These are phyloP conservation scores for Cololabis saira DNA, from an alignment of 2,113 vertebrate genomes.

Conservation along the genomic window DNA sequence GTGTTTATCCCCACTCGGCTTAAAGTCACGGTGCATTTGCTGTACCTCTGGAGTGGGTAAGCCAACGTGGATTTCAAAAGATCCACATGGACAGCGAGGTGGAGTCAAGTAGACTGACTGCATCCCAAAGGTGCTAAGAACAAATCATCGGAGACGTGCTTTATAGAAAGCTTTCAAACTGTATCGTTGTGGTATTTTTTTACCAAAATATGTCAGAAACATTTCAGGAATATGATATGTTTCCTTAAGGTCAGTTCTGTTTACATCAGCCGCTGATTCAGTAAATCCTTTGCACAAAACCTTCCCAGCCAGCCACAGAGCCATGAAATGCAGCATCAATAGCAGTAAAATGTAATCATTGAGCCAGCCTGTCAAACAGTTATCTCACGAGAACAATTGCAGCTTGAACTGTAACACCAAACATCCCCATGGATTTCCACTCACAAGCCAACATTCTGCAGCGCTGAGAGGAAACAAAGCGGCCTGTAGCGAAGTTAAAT, in stretches of 20 bases:
- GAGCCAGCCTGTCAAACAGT: conserved; percentile 42
- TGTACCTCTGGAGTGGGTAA: too few species aligned
- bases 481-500: conserved; percentile 49
- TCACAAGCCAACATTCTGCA: conserved; percentile 10
- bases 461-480: conserved; percentile 33
- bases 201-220: too few species aligned
- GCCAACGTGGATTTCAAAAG: too few species aligned
- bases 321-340: conserved; percentile 24
- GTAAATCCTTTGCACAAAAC: conserved; percentile 25
- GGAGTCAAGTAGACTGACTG: too few species aligned
- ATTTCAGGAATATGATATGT: too few species aligned
- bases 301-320: conserved; percentile 22
- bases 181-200: too few species aligned
- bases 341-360: conserved; percentile 37
- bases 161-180: too few species aligned
- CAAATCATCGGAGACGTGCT: too few species aligned
- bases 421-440: conserved; percentile 45
- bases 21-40: too few species aligned
- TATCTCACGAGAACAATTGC: conserved; percentile 39
- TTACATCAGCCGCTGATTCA: conserved; percentile 38
- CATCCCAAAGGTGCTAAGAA: too few species aligned
- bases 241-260: conserved; percentile 3
- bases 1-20: too few species aligned
- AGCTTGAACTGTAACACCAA: conserved; percentile 44
- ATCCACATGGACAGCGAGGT: too few species aligned